These are phyloP conservation scores for Psittacula cyanocephala DNA, from an alignment of 2,113 vertebrate species.

Conservation along the genomic window DNA sequence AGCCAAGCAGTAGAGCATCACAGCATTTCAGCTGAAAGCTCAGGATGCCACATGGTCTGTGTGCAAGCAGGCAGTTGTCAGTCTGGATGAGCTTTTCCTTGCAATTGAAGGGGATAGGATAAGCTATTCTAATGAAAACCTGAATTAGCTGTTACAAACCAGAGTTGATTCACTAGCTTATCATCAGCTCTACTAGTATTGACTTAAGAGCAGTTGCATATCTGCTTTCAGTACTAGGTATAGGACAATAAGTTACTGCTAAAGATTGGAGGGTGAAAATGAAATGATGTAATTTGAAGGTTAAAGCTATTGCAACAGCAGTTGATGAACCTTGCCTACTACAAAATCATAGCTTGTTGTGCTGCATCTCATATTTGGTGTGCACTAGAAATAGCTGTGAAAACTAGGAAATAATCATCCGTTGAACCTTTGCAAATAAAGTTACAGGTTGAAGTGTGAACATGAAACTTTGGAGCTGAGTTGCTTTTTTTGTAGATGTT, in stretches of 20 bases:
- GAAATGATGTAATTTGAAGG: not conserved
- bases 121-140: not conserved
- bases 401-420: not conserved
- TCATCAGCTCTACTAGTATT: not conserved
- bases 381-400: slow-evolving; percentile 12
- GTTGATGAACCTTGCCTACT: not conserved
- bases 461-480: slow-evolving; percentile 45
- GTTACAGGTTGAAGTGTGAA: slow-evolving; percentile 24
- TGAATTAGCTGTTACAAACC: not conserved
- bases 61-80: slow-evolving; percentile 5
- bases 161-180: slow-evolving; percentile 10
- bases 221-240: not conserved
- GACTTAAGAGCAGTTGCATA: slow-evolving; percentile 26
- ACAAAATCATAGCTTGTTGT: not conserved
- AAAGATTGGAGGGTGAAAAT: slow-evolving; percentile 32
- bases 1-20: not conserved
- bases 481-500: slow-evolving; percentile 65
- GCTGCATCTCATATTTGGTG: not conserved
- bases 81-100: slow-evolving; percentile 34
- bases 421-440: slow-evolving; percentile 17
- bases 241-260: slow-evolving; percentile 40
- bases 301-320: slow-evolving; percentile 24
- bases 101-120: not conserved
- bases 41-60: not conserved
- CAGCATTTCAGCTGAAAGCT: slow-evolving; percentile 29